A percentile compares a stretch with the other conserved stretches of the same genome.
Conservation (phyloP, 2,888 invertebrate species). For the Fragum whitleyi region DNA sequence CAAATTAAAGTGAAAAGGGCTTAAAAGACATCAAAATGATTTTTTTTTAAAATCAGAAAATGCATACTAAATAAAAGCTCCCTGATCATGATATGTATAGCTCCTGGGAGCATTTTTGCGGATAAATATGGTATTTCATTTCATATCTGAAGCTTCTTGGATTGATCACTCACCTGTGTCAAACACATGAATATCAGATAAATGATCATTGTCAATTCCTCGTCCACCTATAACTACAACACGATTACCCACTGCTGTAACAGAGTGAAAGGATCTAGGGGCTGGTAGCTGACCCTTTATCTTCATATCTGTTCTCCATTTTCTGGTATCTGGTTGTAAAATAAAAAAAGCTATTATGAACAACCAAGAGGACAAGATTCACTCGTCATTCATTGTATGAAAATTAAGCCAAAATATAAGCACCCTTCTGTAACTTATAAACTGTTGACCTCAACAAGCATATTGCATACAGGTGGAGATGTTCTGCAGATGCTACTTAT, state of each 20-base stretch:
- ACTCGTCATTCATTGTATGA: neutral
- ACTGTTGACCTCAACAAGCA: neutral
- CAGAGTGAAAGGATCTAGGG: conserved; percentile 82
- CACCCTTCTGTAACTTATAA: neutral
- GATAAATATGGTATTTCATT: no score
- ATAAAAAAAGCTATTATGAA: neutral
- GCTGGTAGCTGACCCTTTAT: conserved; percentile 77
- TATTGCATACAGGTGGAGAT: no score
- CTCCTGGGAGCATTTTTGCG: no score
- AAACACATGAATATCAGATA: conserved; percentile 80
- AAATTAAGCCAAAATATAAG: neutral
- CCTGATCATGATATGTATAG: no score
- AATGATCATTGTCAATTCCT: conserved; percentile 77
- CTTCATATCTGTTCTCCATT: conserved; percentile 79
- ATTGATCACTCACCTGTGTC: conserved; percentile 82
- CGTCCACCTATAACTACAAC: conserved; percentile 82
- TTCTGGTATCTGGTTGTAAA: conserved; percentile 74
- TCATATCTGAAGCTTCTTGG: no score
- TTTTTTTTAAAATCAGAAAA: no score
- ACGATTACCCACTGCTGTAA: conserved; percentile 75
- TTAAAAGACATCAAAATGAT: no score
- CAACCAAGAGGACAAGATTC: no score
- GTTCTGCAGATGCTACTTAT: no score
- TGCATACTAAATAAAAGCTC: no score
- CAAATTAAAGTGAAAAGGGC: no score